Conservation (phyloP, 2,797 vertebrate genomes). For the Chelon auratus region DNA sequence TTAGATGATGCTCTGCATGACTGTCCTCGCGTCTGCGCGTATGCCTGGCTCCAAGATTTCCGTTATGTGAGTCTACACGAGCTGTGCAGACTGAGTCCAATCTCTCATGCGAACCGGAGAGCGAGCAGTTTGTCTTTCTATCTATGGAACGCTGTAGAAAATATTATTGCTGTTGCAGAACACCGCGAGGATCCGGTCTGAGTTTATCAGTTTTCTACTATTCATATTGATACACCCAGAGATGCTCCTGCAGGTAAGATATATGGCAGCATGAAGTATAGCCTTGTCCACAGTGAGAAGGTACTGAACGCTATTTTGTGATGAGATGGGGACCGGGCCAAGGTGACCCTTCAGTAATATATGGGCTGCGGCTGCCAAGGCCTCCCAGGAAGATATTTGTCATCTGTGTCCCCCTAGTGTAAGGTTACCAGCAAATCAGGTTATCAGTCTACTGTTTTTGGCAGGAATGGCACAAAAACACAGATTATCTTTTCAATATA, state of each 20-base stretch:
- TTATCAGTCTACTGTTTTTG: slow-evolving; percentile 81
- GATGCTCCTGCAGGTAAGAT: slow-evolving; percentile 70
- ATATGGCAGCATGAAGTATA: slow-evolving; percentile 76
- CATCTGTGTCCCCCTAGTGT: slow-evolving; percentile 80
- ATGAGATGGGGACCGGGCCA: slow-evolving; percentile 80
- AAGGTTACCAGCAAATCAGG: slow-evolving; percentile 82
- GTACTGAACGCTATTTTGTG: slow-evolving; percentile 78
- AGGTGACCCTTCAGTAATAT: slow-evolving; percentile 85
- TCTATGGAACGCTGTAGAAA: slow-evolving; percentile 51
- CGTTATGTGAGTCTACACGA: background rate
- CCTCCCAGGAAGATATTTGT: slow-evolving; percentile 85
- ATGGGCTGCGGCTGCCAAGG: slow-evolving; percentile 82
- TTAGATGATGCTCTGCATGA: slow-evolving; percentile 49
- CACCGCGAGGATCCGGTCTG: slow-evolving; percentile 44
- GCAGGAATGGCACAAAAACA: slow-evolving; percentile 79
- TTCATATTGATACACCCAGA: slow-evolving; percentile 70
- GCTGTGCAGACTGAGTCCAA: slow-evolving; percentile 23
- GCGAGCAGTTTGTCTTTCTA: slow-evolving; percentile 51
- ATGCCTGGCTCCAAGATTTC: slow-evolving; percentile 38
- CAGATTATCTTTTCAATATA: slow-evolving; percentile 73
- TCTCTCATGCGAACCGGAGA: slow-evolving; percentile 54
- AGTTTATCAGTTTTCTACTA: slow-evolving; percentile 73
- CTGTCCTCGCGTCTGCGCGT: slow-evolving; percentile 57
- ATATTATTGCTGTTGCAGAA: slow-evolving; percentile 61
- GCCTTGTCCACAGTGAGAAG: slow-evolving; percentile 74